A percentile compares a stretch with the other conserved stretches of the same genome.
phyloP scores from a whole-genome alignment of 1,140 invertebrate genomes.

The Hycleus cichorii region DNA sequence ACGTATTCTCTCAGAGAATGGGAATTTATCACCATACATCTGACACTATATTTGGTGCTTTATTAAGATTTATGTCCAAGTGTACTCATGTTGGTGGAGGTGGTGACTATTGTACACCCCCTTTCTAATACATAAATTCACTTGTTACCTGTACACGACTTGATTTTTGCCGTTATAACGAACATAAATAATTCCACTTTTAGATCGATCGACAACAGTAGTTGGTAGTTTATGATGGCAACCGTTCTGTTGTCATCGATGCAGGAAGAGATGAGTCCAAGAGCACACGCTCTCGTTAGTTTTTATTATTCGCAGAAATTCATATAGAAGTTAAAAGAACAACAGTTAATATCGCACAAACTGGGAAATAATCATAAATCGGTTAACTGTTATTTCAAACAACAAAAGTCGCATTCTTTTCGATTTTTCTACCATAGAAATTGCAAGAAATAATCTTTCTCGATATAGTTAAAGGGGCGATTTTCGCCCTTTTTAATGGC shows the following conservation, averaged over 20 bases:
- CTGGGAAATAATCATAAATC: conserved; percentile 15
- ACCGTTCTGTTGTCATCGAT: conserved; percentile 15
- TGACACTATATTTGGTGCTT: conserved; percentile 40
- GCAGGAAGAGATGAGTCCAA: conserved; percentile 33
- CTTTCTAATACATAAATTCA: no score
- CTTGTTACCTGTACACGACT: no score
- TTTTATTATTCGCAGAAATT: conserved; percentile 36
- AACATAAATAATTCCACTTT: conserved; percentile 20
- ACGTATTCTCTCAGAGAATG: conserved; percentile 38
- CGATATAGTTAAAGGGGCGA: not conserved
- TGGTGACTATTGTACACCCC: no score
- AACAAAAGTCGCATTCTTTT: no score
- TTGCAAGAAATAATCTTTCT: no score
- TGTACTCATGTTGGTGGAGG: no score
- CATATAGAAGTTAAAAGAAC: conserved; percentile 10
- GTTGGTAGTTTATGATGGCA: conserved; percentile 33
- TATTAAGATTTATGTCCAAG: conserved; percentile 40
- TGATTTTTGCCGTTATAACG: not conserved
- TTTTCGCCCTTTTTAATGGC: conserved; percentile 27
- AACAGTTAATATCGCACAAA: conserved; percentile 13
- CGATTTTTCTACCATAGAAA: no score
- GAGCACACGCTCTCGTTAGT: conserved; percentile 33
- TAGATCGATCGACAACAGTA: conserved; percentile 26
- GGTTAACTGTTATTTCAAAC: not conserved
- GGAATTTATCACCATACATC: conserved; percentile 41